Evolutionary conservation across 1,140 invertebrate genomes (phyloP), one percentile per base, ranked within the genome.

Genomic region (Neodiprion fabricii): DNA sequence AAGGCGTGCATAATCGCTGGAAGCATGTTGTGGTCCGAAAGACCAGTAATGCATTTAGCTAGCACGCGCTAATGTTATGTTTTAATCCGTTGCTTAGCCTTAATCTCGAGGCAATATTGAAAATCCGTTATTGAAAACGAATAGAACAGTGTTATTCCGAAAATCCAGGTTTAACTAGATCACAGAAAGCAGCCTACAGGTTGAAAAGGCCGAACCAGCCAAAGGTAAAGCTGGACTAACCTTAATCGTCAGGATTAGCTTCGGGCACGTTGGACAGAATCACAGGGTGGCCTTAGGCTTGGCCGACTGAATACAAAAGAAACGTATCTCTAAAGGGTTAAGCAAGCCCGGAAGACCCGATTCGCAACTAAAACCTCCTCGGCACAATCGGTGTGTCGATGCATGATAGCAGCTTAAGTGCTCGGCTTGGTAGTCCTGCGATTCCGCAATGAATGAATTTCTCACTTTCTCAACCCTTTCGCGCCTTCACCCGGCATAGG

Each of bases 31-130:
- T 7, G 61, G 66, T 80, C 77, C 78, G 78, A 72, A 53, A 53
- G 74, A 83, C 81, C 81, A 79, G 81, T 80, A 82, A 83, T 83
- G 80, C 81, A 80, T 78, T 83, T 83, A 82, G 75, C 75, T 49
- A 65, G 50, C 50, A 76, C 76, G 76, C 79, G 67, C 73, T 74
- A 66, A 21, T 47, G 47, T 67, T 21, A 21, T 21, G 73, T 61
- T 67, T n/a, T 78, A 81, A 80, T 79, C 80, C 74, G 1, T 40
- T 65, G 75, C 77, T 81, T 80, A 79, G 81, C 78, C 61, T 50
- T 77, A 75, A 77, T 65, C 67, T 75, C 67, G n/a, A 75, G 70
- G 65, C 75, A 77, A 76, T 76, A 77, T 77, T 65, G 74, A 28
- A 75, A 77, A 75, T 76, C 75, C 71, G 61, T 21, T 21, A 21